Conservation (phyloP, 2,113 vertebrate genomes). For the Menidia beryllina region DNA sequence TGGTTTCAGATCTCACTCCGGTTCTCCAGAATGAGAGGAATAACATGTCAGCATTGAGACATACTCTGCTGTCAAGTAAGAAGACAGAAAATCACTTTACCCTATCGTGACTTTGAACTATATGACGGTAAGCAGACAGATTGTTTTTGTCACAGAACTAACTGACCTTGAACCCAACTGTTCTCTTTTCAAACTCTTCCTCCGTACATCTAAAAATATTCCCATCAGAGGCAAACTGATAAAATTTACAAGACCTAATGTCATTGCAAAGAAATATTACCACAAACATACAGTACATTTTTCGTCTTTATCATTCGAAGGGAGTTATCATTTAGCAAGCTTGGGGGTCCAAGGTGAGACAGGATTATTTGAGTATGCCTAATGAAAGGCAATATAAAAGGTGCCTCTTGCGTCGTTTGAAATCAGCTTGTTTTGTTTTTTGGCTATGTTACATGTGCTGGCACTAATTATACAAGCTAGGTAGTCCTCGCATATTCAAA, state of each 20-base stretch:
- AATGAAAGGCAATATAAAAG: slow-evolving; percentile 81
- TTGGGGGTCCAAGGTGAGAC: slow-evolving; percentile 73
- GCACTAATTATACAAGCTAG: slow-evolving; percentile 81
- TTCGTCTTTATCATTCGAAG: slow-evolving; percentile 74
- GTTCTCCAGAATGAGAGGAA: slow-evolving; percentile 72
- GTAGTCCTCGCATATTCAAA: slow-evolving; percentile 70
- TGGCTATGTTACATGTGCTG: slow-evolving; percentile 75
- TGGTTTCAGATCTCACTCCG: slow-evolving; percentile 70
- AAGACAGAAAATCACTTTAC: slow-evolving; percentile 78
- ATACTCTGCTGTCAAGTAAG: slow-evolving; percentile 73
- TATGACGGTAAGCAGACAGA: slow-evolving; percentile 79
- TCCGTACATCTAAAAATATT: slow-evolving; percentile 81
- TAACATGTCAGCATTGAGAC: slow-evolving; percentile 77
- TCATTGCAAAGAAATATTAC: slow-evolving; percentile 76
- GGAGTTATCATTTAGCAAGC: slow-evolving; percentile 75
- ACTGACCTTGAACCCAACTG: slow-evolving; percentile 71
- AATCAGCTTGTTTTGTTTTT: slow-evolving; percentile 77
- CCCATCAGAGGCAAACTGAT: slow-evolving; percentile 77
- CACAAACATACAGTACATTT: slow-evolving; percentile 75
- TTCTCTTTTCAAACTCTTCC: slow-evolving; percentile 75
- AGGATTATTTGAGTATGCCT: slow-evolving; percentile 77
- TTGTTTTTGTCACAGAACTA: slow-evolving; percentile 81
- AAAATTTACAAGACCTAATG: slow-evolving; percentile 76
- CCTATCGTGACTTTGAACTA: slow-evolving; percentile 80
- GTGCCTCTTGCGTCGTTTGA: slow-evolving; percentile 75